Conservation (phyloP, 2,113 vertebrate genomes). For the Axis porcinus region DNA sequence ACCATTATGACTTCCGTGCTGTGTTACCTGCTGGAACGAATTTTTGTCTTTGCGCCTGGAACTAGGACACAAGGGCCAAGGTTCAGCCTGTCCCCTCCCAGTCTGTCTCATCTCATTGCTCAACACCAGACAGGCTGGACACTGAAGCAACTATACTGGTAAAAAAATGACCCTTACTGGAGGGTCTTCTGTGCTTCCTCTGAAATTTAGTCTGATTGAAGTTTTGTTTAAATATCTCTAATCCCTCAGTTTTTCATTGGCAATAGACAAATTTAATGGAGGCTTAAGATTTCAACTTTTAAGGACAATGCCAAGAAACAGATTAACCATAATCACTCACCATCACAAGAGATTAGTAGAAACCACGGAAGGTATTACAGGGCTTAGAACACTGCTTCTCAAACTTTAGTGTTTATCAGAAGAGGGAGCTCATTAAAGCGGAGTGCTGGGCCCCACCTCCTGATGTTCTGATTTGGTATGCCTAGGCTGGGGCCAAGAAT, state of each 20-base stretch:
- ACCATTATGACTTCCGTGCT: not conserved
- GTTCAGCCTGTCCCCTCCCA: not conserved
- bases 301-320: slow-evolving; percentile 9
- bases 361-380: not conserved
- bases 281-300: slow-evolving; percentile 3
- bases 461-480: not conserved
- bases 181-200: not conserved
- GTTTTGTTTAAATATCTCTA: slow-evolving; percentile 18
- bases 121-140: not conserved
- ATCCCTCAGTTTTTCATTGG: not conserved
- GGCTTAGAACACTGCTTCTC: not conserved
- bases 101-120: not conserved
- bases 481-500: not conserved
- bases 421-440: not conserved
- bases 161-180: not conserved
- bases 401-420: not conserved
- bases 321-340: not conserved
- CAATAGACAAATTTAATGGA: not conserved
- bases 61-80: not conserved
- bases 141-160: not conserved
- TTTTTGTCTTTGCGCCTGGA: not conserved
- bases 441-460: not conserved
- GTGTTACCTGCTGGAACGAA: slow-evolving; percentile 4
- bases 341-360: not conserved
- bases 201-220: slow-evolving; percentile 5